These are phyloP conservation scores for Siniperca chuatsi DNA, from an alignment of 2,113 vertebrate genomes.

Conservation along the genomic window DNA sequence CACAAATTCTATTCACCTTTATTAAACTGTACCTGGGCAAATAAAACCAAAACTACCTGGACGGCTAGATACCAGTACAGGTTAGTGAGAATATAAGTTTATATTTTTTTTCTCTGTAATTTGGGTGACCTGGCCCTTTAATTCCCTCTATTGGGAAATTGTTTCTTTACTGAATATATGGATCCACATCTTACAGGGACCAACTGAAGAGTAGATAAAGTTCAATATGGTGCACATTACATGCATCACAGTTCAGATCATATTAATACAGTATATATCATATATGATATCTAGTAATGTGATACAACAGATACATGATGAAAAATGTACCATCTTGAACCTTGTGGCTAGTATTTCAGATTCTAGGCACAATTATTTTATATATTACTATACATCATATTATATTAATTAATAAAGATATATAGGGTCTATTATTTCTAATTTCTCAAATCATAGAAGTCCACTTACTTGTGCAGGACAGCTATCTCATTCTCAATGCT, in stretches of 20 bases:
- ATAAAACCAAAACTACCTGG: not conserved
- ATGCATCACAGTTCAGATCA: not conserved
- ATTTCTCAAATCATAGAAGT: slow-evolving; percentile 2
- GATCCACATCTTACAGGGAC: not conserved
- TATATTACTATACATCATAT: not conserved
- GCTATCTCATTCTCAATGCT: slow-evolving; percentile 99
- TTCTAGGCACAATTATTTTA: not conserved
- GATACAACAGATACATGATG: slow-evolving; percentile 35
- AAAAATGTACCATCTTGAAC: slow-evolving; percentile 49
- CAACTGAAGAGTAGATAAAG: not conserved
- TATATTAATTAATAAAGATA: not conserved
- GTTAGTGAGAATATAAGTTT: not conserved
- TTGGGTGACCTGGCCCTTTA: not conserved
- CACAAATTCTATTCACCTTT: not conserved
- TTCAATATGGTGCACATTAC: not conserved
- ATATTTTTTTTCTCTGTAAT: no score
- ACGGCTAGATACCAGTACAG: not conserved
- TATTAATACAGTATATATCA: slow-evolving; percentile 21
- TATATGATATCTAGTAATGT: slow-evolving; percentile 30
- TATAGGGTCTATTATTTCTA: not conserved
- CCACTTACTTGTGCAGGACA: slow-evolving; percentile 94
- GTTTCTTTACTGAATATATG: not conserved
- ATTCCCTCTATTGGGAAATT: not conserved
- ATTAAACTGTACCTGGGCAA: not conserved
- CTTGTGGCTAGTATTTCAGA: slow-evolving; percentile 40